A percentile compares a stretch with the other conserved stretches of the same genome.
Evolutionary conservation across 2,113 vertebrate species (phyloP).

Genomic region (Heliornis fulica): DNA sequence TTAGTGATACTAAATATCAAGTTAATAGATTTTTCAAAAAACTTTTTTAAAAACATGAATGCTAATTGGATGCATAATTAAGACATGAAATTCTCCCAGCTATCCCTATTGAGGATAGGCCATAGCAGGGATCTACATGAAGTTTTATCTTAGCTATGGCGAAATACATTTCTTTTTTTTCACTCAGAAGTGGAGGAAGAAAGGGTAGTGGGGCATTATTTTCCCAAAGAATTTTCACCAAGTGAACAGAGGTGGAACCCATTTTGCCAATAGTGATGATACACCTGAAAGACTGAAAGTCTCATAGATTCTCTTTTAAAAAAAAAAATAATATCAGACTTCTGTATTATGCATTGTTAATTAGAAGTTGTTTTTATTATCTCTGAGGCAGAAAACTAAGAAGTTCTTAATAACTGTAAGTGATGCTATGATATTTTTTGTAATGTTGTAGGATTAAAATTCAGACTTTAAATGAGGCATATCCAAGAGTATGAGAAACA

Average conservation of each 20-base stretch:
- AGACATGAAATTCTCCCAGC: neutral
- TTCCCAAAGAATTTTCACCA: neutral
- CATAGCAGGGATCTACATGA: neutral
- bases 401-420: neutral
- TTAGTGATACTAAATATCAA: neutral
- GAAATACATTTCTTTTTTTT: neutral
- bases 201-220: neutral
- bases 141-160: neutral
- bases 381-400: neutral
- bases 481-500: neutral
- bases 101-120: neutral
- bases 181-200: neutral
- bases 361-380: neutral
- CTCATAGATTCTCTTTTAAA: neutral
- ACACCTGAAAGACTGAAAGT: neutral
- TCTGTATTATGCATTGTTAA: neutral
- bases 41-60: neutral
- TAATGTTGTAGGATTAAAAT: neutral
- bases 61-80: neutral
- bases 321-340: neutral
- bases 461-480: neutral
- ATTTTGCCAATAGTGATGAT: neutral
- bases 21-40: neutral
- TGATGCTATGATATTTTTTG: neutral
- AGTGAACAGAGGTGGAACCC: neutral